Base-by-base conservation (phyloP, 2,113 vertebrate genomes). In the Rhegmatorhina hoffmannsi region DNA sequence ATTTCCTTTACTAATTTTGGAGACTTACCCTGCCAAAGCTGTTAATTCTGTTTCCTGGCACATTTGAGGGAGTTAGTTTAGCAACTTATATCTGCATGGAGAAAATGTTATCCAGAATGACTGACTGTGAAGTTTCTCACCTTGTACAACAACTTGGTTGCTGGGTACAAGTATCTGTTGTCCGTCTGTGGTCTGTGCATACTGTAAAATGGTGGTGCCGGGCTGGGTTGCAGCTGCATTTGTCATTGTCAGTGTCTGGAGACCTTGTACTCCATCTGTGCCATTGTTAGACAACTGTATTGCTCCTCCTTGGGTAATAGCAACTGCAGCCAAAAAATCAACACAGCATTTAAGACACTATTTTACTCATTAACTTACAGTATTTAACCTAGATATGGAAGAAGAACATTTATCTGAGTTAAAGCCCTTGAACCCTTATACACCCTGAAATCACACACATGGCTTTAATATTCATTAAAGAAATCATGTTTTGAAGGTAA, bases 111-210 rank as follows among this genome's bases (percentile, higher is more conserved):
- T 2, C 59, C 9, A n/a, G 72, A 78, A 53, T 89, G 58, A 40
- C 72, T 69, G 83, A 40, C 81, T 96, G 79, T 87, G 40, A 96
- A 79, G 43, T 78, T 64, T 76, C 98, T 98, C 96, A 99, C 99
- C 99, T 98, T 99, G 99, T 96, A 99, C 99, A n/a, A 99, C 99
- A 90, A 99, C 99, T 89, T 99, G 99, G 97, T 99, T 99, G 97
- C 99, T 99, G 83, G 99, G 99, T 91, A 99, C 99, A 31, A 99
- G 98, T 96, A 99, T 99, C 97, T 99, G 99, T 94, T 99, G 99
- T 36, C 99, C 99, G 3, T 99, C 99, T 40, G 99, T 99, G 95
- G 99, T 99, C 97, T 99, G 99, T 80, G 99, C 99, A 72, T 99
- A 99, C 84, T 99, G 99, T 89, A 99, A 98, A 97, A 99, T 99